Evolutionary conservation across 2,797 vertebrate species (phyloP).

Genomic region (Muraenolepis orangiensis): DNA sequence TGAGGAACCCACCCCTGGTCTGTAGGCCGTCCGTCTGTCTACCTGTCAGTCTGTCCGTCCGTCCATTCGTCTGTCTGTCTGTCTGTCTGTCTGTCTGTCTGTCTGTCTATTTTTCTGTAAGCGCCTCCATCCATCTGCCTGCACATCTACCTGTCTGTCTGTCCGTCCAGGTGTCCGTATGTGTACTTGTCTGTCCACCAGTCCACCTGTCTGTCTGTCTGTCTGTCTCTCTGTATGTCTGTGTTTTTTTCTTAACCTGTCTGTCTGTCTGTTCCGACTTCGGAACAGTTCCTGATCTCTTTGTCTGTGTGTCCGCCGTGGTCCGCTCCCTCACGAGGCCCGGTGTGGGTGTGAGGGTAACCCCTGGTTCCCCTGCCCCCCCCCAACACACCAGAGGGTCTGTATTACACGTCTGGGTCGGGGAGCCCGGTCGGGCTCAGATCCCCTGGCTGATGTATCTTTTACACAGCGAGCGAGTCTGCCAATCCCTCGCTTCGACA

Average conservation of each 20-base stretch:
- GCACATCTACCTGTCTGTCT: not conserved
- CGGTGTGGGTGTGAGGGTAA: too few relatives aligned
- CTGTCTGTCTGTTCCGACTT: not conserved
- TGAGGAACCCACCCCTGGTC: too few relatives aligned
- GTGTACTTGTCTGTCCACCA: not conserved
- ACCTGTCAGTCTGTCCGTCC: not conserved
- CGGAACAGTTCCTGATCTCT: too few relatives aligned
- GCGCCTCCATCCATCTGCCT: too few relatives aligned
- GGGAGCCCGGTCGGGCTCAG: not conserved
- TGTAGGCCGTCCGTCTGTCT: not conserved
- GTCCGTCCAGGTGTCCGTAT: not conserved
- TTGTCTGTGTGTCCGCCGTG: not conserved
- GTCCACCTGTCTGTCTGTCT: not conserved
- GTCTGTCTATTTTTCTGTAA: not conserved
- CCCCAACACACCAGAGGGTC: not conserved
- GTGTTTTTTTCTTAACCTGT: too few relatives aligned
- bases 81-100: not conserved
- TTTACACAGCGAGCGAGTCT: not conserved
- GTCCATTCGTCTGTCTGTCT: not conserved
- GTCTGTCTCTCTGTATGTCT: not conserved
- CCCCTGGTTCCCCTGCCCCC: not conserved
- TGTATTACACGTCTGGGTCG: not conserved
- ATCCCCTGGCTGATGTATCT: conserved; percentile 21
- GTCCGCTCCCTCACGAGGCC: too few relatives aligned
- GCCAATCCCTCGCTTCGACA: conserved; percentile 7